Percentiles rank a stretch among this genome's conserved stretches.
Evolutionary conservation across 2,113 vertebrate genomes (phyloP).

Genomic region (Neofelis nebulosa): DNA sequence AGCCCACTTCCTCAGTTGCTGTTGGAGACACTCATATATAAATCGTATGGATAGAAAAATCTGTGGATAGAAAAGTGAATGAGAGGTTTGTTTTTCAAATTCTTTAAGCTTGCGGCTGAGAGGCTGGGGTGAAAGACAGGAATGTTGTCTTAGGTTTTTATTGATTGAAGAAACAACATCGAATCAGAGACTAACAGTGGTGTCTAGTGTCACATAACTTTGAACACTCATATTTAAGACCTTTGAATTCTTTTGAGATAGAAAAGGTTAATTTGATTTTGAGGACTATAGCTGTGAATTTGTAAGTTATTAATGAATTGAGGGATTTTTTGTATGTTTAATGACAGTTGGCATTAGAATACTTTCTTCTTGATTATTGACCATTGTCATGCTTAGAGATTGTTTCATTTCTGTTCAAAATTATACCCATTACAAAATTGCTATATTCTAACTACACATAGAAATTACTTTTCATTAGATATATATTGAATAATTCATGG

Average conservation of each 20-base stretch:
- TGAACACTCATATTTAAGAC: not conserved
- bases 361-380: conserved; percentile 15
- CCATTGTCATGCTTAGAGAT: not conserved
- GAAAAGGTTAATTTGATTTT: conserved; percentile 50
- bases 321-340: not conserved
- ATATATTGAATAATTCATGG: not conserved
- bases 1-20: not conserved
- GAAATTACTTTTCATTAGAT: conserved; percentile 41
- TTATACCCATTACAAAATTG: not conserved
- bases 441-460: conserved; percentile 33
- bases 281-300: not conserved
- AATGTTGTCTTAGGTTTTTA: not conserved
- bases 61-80: not conserved
- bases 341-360: not conserved
- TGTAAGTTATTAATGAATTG: conserved; percentile 9
- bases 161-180: conserved; percentile 20
- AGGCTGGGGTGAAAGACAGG: not conserved
- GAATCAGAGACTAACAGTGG: not conserved
- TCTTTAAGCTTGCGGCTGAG: not conserved
- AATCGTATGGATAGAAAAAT: conserved; percentile 9
- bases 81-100: conserved; percentile 21
- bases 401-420: conserved; percentile 58
- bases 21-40: not conserved
- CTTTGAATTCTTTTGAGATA: conserved; percentile 11
- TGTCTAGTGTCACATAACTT: not conserved